These are phyloP conservation scores for Tragelaphus imberbis DNA, from an alignment of 2,113 vertebrate genomes.

Conservation along the genomic window DNA sequence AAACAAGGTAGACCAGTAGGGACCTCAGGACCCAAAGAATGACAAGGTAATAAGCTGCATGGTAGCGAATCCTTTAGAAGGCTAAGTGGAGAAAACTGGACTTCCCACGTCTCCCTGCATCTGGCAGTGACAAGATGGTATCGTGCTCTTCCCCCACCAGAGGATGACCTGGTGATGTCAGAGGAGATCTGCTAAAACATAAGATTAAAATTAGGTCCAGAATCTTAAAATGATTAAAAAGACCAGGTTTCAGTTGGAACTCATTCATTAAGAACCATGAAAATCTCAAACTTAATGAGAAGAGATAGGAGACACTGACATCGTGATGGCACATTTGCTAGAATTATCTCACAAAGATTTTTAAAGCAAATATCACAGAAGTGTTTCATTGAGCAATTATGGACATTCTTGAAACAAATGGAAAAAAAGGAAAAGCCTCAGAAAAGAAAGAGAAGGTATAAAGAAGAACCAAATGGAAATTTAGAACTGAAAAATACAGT, in stretches of 20 bases:
- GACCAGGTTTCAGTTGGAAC: not conserved
- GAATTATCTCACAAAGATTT: not conserved
- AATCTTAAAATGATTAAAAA: not conserved
- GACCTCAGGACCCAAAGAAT: not conserved
- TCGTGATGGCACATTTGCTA: not conserved
- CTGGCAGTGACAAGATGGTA: not conserved
- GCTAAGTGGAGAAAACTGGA: not conserved
- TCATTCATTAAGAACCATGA: not conserved
- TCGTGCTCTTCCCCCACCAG: not conserved
- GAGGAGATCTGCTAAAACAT: not conserved
- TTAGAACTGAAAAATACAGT: not conserved
- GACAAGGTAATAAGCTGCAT: not conserved
- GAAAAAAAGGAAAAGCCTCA: not conserved
- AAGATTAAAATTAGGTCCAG: conserved; percentile 6
- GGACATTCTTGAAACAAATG: not conserved
- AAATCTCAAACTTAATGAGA: not conserved
- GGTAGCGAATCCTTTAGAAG: not conserved
- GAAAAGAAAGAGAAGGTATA: not conserved
- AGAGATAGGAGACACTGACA: not conserved
- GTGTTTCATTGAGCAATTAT: not conserved
- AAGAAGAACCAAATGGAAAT: conserved; percentile 2
- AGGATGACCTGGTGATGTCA: not conserved
- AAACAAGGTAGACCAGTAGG: not conserved
- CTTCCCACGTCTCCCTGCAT: not conserved
- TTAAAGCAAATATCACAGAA: not conserved